A percentile compares a stretch with the other conserved stretches of the same genome.
phyloP scores from a whole-genome alignment of 2,797 vertebrate genomes.

The Pyrocephalus nanus region DNA sequence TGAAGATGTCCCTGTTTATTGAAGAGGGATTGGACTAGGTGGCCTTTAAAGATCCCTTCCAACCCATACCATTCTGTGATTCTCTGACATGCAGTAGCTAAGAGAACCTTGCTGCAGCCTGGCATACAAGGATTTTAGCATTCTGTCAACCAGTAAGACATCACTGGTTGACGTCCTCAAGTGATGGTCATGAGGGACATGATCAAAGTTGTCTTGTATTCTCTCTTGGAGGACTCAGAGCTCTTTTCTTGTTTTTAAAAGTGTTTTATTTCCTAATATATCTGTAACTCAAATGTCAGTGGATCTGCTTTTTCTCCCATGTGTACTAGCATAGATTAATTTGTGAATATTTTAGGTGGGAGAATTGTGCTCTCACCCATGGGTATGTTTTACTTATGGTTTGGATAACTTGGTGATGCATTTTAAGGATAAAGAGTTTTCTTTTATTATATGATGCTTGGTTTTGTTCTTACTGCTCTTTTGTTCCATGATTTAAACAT shows the following conservation, averaged over 20 bases:
- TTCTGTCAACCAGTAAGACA: background rate
- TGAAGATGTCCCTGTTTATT: background rate
- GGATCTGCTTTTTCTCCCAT: background rate
- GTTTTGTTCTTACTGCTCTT: background rate
- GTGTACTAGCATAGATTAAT: background rate
- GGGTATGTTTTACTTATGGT: background rate
- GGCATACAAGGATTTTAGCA: background rate
- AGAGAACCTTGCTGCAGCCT: background rate
- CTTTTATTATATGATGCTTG: background rate
- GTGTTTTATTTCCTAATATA: background rate
- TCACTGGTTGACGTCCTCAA: background rate
- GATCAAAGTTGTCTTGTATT: conserved; percentile 13
- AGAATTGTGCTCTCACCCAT: background rate
- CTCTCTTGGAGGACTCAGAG: background rate
- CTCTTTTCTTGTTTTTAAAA: background rate
- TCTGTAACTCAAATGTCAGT: background rate
- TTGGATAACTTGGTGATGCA: background rate
- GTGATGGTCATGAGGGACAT: background rate
- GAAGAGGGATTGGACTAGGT: background rate
- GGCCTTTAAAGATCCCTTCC: background rate
- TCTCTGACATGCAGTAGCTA: background rate
- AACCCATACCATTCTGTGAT: background rate
- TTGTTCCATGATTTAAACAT: background rate
- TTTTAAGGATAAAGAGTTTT: background rate
- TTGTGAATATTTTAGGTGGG: conserved; percentile 22